Base-by-base conservation (phyloP, 2,888 invertebrate species). In the Drosophila colorata region DNA sequence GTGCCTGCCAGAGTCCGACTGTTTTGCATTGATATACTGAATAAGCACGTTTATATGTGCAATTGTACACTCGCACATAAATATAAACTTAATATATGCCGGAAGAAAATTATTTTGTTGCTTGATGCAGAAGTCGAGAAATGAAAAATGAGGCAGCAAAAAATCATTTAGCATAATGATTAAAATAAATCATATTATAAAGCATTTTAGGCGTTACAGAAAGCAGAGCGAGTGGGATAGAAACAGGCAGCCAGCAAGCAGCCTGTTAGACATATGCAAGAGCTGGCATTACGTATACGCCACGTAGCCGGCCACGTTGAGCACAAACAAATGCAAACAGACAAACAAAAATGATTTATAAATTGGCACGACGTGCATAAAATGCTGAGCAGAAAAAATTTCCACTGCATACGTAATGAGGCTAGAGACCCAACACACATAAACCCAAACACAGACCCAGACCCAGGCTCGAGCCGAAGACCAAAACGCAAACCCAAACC, bases 321-420 rank as follows among this genome's bases (percentile, higher is more conserved):
- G 53, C 72, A 80, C 69, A 77, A 74, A 69, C 69, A 74, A 69
- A 66, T 58, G 78, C 85, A 83, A 83, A 84, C 87, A 87, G 87
- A 78, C 85, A 84, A 84, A 84, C 83, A 84, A 84, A 89, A 90
- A 89, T 90, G 89, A 90, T 90, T 90, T 90, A 90, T 90, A 90
- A 90, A 90, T 90, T 90, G 89, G 87, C 86, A 78, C 81, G 82
- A 90, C 90, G 90, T 90, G 90, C 81, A 90, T 81, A 88, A 90
- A 90, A 90, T 90, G 81, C 78, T 83, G 81, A 90, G 74, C 77
- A 82, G 64, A 76, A 86, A 83, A 83, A 74, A 70, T 69, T 87
- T 78, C 77, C 80, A 86, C 86, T 85, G 85, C 85, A 87, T 85
- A 88, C 88, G 56, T 86, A 85, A 85, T 87, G 78, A 78, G 83